Evolutionary conservation across 2,113 vertebrate species (phyloP).

Genomic region (Rhineura floridana): DNA sequence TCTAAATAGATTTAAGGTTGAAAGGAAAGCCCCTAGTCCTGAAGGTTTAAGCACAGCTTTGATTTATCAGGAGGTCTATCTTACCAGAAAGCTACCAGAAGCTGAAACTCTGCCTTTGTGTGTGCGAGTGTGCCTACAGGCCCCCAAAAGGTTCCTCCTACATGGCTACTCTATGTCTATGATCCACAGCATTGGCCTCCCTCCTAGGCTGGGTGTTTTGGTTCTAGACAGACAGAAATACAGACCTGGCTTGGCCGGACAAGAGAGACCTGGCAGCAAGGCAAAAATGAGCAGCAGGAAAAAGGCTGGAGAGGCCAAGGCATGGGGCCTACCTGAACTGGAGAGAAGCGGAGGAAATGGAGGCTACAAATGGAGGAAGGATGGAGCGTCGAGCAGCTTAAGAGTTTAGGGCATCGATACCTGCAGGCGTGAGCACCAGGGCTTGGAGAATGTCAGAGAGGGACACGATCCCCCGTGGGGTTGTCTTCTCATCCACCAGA

Average conservation of each 20-base stretch:
- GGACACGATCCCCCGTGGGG: constrained; percentile 90
- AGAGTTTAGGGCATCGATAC: constrained; percentile 89
- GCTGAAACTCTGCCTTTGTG: not conserved
- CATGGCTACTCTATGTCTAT: not conserved
- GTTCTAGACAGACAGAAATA: constrained; percentile 4
- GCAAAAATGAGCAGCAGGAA: not conserved
- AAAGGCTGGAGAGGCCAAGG: not conserved
- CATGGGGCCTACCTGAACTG: constrained; percentile 74
- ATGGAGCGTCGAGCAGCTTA: constrained; percentile 67
- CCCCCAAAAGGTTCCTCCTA: not conserved
- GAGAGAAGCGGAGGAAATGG: constrained; percentile 58
- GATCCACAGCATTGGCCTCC: not conserved
- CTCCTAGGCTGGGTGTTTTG: not conserved
- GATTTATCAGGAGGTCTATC: not conserved
- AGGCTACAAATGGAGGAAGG: constrained; percentile 66
- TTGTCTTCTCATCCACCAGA: constrained; percentile 84
- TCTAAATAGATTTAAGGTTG: not conserved
- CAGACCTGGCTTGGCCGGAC: constrained; percentile 18
- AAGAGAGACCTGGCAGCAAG: not conserved
- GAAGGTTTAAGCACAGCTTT: not conserved
- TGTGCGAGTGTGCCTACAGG: no score
- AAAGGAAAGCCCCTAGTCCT: not conserved
- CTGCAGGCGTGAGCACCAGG: constrained; percentile 91
- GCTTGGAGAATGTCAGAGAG: constrained; percentile 97
- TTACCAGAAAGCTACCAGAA: not conserved